These are phyloP conservation scores for Sipha maydis DNA, from an alignment of 2,888 invertebrate species.

Conservation along the genomic window DNA sequence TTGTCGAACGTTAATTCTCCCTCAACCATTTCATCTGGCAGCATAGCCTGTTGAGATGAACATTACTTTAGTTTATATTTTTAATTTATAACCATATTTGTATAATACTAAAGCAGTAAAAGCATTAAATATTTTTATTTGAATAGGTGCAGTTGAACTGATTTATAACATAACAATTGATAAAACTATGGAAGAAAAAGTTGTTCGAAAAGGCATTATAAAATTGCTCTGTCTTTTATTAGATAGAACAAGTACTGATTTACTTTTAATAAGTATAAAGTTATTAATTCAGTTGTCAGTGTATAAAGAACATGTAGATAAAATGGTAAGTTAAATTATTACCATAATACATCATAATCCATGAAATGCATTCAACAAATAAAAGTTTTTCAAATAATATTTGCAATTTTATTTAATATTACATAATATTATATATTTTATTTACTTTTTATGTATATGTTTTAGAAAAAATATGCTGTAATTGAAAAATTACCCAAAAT, in stretches of 20 bases:
- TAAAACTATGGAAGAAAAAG: conserved; percentile 94
- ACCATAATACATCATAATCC: not conserved
- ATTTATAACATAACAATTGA: conserved; percentile 96
- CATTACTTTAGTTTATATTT: no score
- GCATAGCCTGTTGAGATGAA: no score
- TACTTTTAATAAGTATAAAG: conserved; percentile 88
- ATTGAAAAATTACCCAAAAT: conserved; percentile 86
- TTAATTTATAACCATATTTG: not conserved
- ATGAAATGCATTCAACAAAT: not conserved
- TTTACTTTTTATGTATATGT: conserved; percentile 41
- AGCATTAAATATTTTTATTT: not conserved
- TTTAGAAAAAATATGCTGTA: conserved; percentile 67
- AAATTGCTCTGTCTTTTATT: conserved; percentile 87
- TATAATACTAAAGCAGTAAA: not conserved
- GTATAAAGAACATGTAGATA: conserved; percentile 92
- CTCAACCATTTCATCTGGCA: no score
- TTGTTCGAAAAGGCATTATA: conserved; percentile 92
- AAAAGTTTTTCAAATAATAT: conserved; percentile 25
- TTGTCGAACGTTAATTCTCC: no score
- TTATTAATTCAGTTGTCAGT: conserved; percentile 95
- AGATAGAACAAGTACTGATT: conserved; percentile 89
- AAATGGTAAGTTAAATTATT: conserved; percentile 74
- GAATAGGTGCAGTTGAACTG: conserved; percentile 67
- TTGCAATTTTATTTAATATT: not conserved
- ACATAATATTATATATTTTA: not conserved